Evolutionary conservation across 1,140 invertebrate species (phyloP), one percentile per base, ranked within the genome.

Genomic region (Drosophila grimshawi): DNA sequence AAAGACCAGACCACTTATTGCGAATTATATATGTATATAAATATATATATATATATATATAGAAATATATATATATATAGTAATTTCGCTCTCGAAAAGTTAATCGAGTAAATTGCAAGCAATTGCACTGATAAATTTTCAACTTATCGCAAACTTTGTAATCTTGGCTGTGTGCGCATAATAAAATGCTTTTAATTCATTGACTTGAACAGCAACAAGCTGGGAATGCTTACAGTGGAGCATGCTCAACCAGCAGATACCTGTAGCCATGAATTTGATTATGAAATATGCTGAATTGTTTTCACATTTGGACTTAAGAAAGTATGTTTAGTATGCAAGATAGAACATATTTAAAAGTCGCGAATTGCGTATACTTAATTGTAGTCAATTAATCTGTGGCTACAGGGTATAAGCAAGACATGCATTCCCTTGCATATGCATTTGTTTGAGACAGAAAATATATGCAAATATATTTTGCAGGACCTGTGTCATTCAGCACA

Each of bases 71-170:
- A 19, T 69, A 62, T 45, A 56, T 72, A 39, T 35, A 49, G 60
- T 56, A 56, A 51, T 64, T 51, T 57, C 45, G 11, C 48, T 55
- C 64, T 65, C 45, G 37, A 19, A 30, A 46, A 45, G 56, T 35
- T 66, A 46, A 61, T 61, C 46, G 51, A 70, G 53, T 41, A 37
- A 62, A 67, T 73, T 39, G 62, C 61, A 62, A 62, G 52, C 52
- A 48, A 80, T 80, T 72, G 79, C 57, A 61, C 43, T 61, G 27
- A 48, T 59, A 80, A 78, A 78, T 66, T 64, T 64, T 59, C 19
- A 79, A 62, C 63, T 73, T 67, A 57, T 56, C 48, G 64, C 64
- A 51, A 72, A 72, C 53, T 35, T 57, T 51, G 55, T 78, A 68
- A 39, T 77, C 73, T 72, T 61, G 8, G 8, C 39, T 80, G 59